phyloP scores from a whole-genome alignment of 2,113 vertebrate genomes.

The Echinops telfairi region DNA sequence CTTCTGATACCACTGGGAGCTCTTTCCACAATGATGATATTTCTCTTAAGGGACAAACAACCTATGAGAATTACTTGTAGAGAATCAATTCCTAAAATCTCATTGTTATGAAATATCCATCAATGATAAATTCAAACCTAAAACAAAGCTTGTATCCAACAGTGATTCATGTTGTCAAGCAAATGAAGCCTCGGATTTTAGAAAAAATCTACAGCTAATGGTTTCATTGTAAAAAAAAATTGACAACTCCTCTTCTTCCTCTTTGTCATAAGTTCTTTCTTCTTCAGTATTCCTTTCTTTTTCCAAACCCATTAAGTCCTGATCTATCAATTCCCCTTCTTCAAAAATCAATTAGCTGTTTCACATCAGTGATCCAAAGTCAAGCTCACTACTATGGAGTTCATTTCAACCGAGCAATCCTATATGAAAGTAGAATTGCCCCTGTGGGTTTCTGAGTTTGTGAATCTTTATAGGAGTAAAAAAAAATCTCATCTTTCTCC shows the following conservation, averaged over 20 bases:
- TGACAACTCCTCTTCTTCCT: neutral
- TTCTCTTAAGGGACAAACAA: slow-evolving; percentile 46
- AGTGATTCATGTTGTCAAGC: neutral
- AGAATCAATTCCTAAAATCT: slow-evolving; percentile 50
- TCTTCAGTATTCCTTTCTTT: neutral
- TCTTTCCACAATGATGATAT: slow-evolving; percentile 9
- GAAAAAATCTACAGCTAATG: neutral
- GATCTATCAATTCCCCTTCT: neutral
- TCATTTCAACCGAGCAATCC: no score
- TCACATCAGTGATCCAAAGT: no score
- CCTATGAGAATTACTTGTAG: slow-evolving; percentile 38
- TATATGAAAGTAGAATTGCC: no score
- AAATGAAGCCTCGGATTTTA: neutral
- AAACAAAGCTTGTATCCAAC: slow-evolving; percentile 37
- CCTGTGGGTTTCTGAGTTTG: no score
- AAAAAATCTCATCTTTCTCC: no score
- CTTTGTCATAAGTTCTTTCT: neutral
- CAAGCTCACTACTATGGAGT: no score
- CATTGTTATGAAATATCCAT: slow-evolving; percentile 45
- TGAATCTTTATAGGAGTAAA: no score
- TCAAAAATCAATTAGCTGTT: neutral
- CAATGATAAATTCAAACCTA: slow-evolving; percentile 51
- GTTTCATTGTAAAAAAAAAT: no score
- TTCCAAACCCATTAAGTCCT: neutral
- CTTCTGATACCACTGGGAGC: slow-evolving; percentile 18